Evolutionary conservation across 2,113 vertebrate genomes (phyloP).

Genomic region (Brachionichthys hirsutus): DNA sequence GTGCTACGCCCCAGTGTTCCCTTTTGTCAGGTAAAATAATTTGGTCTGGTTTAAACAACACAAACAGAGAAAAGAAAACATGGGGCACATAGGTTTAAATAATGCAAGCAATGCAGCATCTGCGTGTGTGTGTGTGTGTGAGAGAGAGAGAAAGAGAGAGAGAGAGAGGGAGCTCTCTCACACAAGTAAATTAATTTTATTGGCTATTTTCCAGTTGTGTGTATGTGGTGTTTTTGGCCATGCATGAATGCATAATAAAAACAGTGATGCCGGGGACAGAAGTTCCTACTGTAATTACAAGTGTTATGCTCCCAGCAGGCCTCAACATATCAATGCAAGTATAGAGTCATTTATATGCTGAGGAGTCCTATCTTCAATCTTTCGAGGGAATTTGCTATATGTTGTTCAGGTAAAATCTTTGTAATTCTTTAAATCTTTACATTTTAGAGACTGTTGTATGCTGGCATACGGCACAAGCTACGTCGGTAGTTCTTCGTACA

Average conservation of each 20-base stretch:
- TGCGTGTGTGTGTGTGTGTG: too few species aligned
- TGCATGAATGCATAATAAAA: slow-evolving; percentile 20
- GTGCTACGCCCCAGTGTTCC: too few species aligned
- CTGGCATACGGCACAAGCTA: too few species aligned
- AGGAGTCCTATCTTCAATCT: slow-evolving; percentile 7
- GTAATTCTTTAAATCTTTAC: too few species aligned
- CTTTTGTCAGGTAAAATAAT: too few species aligned
- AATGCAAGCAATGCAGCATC: too few species aligned
- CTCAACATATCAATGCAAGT: slow-evolving; percentile 55
- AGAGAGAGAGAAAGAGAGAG: too few species aligned
- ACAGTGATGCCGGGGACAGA: slow-evolving; percentile 1
- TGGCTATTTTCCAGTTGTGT: slow-evolving; percentile 4
- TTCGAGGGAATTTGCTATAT: not conserved
- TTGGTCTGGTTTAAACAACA: not conserved
- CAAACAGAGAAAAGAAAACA: not conserved
- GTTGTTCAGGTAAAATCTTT: too few species aligned
- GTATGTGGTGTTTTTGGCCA: slow-evolving; percentile 12
- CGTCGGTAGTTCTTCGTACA: too few species aligned
- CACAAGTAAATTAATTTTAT: too few species aligned
- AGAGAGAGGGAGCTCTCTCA: too few species aligned
- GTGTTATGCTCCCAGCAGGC: slow-evolving; percentile 34
- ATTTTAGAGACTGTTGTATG: too few species aligned
- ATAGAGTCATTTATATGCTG: slow-evolving; percentile 48
- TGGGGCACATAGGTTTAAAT: not conserved
- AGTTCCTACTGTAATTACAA: slow-evolving; percentile 50